Evolutionary conservation across 2,888 invertebrate species (phyloP).

Genomic region (Caenorhabditis sp.): DNA sequence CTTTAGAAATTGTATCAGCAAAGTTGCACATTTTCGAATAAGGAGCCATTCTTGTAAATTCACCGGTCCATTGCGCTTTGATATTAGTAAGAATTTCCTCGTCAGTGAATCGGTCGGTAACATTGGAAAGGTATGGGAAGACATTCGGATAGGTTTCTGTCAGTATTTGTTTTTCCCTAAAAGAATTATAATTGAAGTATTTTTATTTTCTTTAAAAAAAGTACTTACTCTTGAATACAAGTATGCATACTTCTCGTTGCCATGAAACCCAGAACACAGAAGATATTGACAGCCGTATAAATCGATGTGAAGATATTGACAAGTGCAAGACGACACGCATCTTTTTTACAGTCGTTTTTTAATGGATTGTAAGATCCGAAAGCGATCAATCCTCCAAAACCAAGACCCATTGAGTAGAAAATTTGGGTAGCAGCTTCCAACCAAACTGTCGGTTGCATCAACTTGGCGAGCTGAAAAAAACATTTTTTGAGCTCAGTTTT

Average conservation of each 20-base stretch:
- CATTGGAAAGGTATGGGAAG: conserved; percentile 44
- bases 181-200: conserved; percentile 1
- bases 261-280: conserved; percentile 93
- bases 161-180: conserved; percentile 57
- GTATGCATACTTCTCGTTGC: conserved; percentile 88
- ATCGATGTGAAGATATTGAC: conserved; percentile 83
- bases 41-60: conserved; percentile 47
- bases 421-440: conserved; percentile 95
- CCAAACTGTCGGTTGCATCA: conserved; percentile 89
- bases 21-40: conserved; percentile 57
- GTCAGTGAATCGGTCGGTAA: conserved; percentile 47
- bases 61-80: conserved; percentile 41
- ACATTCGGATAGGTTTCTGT: conserved; percentile 49
- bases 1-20: conserved; percentile 72
- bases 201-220: not conserved
- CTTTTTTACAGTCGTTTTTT: conserved; percentile 91
- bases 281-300: conserved; percentile 89
- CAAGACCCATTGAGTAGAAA: conserved; percentile 92
- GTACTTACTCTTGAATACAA: conserved; percentile 81
- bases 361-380: conserved; percentile 94
- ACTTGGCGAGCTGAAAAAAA: conserved; percentile 80
- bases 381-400: conserved; percentile 91
- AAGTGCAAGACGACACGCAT: conserved; percentile 85
- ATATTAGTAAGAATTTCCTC: conserved; percentile 35
- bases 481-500: not conserved